Evolutionary conservation across 2,113 vertebrate species (phyloP).

Genomic region (Trinectes maculatus): DNA sequence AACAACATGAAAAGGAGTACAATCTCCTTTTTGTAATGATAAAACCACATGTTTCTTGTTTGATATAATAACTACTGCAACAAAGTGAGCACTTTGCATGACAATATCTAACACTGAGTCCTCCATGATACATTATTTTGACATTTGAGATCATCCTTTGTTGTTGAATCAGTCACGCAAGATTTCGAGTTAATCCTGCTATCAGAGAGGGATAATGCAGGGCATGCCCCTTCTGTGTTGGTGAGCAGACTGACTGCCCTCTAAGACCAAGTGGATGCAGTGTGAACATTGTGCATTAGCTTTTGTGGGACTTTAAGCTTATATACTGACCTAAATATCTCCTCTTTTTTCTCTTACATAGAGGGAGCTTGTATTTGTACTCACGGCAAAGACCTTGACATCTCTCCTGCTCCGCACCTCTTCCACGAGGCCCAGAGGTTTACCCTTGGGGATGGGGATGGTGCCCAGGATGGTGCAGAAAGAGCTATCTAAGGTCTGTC

Average conservation of each 20-base stretch:
- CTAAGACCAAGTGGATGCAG: constrained; percentile 34
- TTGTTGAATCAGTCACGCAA: constrained; percentile 76
- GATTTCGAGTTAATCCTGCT: constrained; percentile 72
- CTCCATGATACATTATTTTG: constrained; percentile 66
- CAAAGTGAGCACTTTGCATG: constrained; percentile 46
- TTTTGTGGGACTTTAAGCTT: constrained; percentile 34
- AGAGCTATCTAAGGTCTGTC: constrained; percentile 78
- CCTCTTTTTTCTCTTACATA: not conserved
- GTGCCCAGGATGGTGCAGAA: constrained; percentile 87
- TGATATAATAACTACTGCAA: not conserved
- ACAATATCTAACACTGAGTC: constrained; percentile 63
- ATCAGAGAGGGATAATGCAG: constrained; percentile 58
- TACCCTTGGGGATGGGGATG: constrained; percentile 90
- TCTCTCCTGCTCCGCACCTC: constrained; percentile 89
- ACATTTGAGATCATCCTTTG: constrained; percentile 69
- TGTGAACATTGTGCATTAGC: constrained; percentile 39
- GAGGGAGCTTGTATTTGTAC: constrained; percentile 59
- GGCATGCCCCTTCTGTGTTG: constrained; percentile 36
- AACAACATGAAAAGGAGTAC: not conserved
- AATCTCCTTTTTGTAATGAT: constrained; percentile 24
- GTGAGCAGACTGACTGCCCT: constrained; percentile 40
- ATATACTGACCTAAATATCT: constrained; percentile 57
- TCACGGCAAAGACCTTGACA: constrained; percentile 90
- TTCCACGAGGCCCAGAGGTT: constrained; percentile 89
- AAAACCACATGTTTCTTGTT: constrained; percentile 9